Evolutionary conservation across 2,113 vertebrate genomes (phyloP).

Genomic region (Cricetomys ansorgei): DNA sequence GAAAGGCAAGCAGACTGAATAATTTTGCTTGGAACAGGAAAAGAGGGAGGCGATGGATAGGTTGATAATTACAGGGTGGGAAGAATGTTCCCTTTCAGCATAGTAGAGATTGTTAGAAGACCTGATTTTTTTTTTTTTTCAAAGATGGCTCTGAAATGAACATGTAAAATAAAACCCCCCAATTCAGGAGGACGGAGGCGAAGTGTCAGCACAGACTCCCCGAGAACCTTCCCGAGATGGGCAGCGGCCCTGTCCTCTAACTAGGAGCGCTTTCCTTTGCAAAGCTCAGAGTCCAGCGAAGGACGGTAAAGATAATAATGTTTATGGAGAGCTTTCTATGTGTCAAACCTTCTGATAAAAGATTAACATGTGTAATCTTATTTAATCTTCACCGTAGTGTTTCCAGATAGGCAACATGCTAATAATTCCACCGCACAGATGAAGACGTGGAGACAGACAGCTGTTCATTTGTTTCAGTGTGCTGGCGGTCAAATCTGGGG

Average conservation of each 20-base stretch:
- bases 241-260: neutral
- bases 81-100: slow-evolving; percentile 72
- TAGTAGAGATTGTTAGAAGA: slow-evolving; percentile 59
- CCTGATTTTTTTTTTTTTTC: neutral
- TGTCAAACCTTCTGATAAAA: slow-evolving; percentile 27
- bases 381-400: neutral
- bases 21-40: slow-evolving; percentile 79
- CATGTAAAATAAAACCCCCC: slow-evolving; percentile 27
- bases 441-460: neutral
- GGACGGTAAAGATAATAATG: neutral
- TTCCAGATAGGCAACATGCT: neutral
- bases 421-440: neutral
- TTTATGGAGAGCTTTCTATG: neutral
- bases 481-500: neutral
- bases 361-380: neutral
- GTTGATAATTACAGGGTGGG: slow-evolving; percentile 71
- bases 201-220: neutral
- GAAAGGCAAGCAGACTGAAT: slow-evolving; percentile 67
- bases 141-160: slow-evolving; percentile 39
- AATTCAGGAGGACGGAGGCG: neutral
- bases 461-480: neutral
- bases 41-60: slow-evolving; percentile 70
- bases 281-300: neutral
- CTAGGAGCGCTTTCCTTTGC: neutral
- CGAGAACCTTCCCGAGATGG: neutral